Percentiles rank a stretch among this genome's conserved stretches.
These are phyloP conservation scores for Nephrotoma appendiculata DNA, from an alignment of 2,888 invertebrate genomes.

Conservation along the genomic window DNA sequence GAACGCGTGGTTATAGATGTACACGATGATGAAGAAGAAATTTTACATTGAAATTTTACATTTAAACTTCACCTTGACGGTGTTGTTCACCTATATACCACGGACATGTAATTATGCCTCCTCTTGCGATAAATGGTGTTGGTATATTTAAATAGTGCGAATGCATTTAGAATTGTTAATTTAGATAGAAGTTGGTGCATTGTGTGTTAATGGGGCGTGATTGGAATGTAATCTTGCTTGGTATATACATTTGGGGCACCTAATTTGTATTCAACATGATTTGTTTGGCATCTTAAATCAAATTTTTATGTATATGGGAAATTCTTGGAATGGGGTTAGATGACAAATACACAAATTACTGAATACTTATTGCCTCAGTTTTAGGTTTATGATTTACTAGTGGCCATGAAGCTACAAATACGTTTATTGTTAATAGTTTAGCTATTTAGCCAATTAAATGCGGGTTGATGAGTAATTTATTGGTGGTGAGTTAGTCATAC, in stretches of 20 bases:
- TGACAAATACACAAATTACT: neutral
- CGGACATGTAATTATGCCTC: neutral
- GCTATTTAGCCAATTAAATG: too few species aligned
- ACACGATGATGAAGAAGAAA: neutral
- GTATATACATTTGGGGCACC: neutral
- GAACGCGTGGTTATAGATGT: neutral
- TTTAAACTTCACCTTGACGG: neutral
- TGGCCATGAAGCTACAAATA: too few species aligned
- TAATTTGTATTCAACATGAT: neutral
- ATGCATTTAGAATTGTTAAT: neutral
- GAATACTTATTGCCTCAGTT: too few species aligned
- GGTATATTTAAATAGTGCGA: neutral
- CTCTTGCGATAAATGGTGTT: neutral
- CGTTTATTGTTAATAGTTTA: too few species aligned
- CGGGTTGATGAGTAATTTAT: too few species aligned
- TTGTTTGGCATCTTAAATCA: neutral
- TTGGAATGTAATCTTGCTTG: neutral
- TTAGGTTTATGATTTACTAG: too few species aligned
- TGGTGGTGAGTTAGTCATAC: too few species aligned
- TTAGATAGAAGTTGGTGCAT: neutral
- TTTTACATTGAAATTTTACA: neutral
- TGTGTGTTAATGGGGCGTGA: neutral
- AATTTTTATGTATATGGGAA: neutral
- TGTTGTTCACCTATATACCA: neutral
- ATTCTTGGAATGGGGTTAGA: neutral